A percentile compares a stretch with the other conserved stretches of the same genome.
phyloP scores from a whole-genome alignment of 2,113 vertebrate species.

The Hyperopisus bebe region DNA sequence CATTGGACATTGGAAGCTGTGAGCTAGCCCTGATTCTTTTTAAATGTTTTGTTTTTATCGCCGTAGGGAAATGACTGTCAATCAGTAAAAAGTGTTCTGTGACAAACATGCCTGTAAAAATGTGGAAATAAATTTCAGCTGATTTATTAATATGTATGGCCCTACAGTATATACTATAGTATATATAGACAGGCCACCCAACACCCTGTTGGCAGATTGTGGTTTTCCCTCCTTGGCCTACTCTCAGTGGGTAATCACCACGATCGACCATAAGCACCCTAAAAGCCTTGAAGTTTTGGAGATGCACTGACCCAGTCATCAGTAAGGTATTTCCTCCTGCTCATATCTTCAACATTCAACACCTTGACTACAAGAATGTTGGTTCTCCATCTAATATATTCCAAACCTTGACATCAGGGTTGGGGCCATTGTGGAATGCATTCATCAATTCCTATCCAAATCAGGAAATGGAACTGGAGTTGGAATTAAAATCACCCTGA shows the following conservation, averaged over 20 bases:
- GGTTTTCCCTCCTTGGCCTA: not conserved
- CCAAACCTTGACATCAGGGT: not conserved
- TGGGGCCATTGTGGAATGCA: too few relatives aligned
- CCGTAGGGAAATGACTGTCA: not conserved
- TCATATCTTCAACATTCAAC: not conserved
- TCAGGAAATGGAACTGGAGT: too few relatives aligned
- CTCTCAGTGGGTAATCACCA: not conserved
- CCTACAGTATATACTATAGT: not conserved
- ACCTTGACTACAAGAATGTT: not conserved
- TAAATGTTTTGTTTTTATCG: not conserved
- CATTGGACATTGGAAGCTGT: not conserved
- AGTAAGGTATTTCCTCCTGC: not conserved
- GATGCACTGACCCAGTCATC: not conserved
- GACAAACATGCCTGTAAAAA: not conserved
- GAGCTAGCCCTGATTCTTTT: not conserved
- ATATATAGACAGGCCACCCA: not conserved
- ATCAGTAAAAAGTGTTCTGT: not conserved
- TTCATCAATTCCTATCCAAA: too few relatives aligned
- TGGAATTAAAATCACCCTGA: too few relatives aligned
- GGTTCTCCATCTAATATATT: not conserved
- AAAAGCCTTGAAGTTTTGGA: not conserved
- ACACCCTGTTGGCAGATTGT: not conserved
- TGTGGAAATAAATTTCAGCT: not conserved
- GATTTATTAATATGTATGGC: not conserved
- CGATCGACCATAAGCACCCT: not conserved